Base-by-base conservation (phyloP, 2,113 vertebrate species). In the Tyrannus savana region DNA sequence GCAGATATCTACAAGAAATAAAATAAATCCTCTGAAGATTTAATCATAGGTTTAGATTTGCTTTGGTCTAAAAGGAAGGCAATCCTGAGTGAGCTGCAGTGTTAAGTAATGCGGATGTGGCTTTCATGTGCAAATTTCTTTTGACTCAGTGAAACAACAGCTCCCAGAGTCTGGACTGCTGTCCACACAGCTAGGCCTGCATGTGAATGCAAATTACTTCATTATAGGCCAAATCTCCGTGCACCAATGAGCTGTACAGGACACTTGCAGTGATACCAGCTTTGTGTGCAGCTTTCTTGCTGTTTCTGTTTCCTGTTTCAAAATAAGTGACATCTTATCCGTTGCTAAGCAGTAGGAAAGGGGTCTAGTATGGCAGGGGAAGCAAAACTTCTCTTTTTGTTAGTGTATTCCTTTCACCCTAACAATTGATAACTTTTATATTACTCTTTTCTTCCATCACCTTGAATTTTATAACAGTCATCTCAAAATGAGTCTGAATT, bases 91-190 rank as follows among this genome's bases (percentile, higher is more conserved):
- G 76, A 97, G 90, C 84, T 91, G 82, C 73, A 73, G 72, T 80
- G 86, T 98, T 98, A 97, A 97, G 95, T 96, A 98, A 97, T 94
- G 90, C 69, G 95, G 96, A 97, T 96, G 95, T 89, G 74, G 91
- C 96, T 92, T 98, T 98, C 97, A 98, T 98, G 97, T 98, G 97
- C 92, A 98, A 98, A 98, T 98, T 98, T 98, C 96, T 97, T 98
- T 98, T 98, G 96, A 98, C 94, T 97, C 87, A 86, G 85, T 95
- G 96, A 97, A 98, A 97, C 94, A 98, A 97, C 95, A 97, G 94
- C 96, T 97, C 96, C 95, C 92, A 91, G 97, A 97, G 82, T 96
- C 93, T 96, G 95, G 93, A 94, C 94, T 97, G 96, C 92, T 96
- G 97, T 97, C 95, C 96, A 93, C 95, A 94, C 89, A 97, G 39